These are phyloP conservation scores for Gymnodraco acuticeps DNA, from an alignment of 2,797 vertebrate genomes.

Conservation along the genomic window DNA sequence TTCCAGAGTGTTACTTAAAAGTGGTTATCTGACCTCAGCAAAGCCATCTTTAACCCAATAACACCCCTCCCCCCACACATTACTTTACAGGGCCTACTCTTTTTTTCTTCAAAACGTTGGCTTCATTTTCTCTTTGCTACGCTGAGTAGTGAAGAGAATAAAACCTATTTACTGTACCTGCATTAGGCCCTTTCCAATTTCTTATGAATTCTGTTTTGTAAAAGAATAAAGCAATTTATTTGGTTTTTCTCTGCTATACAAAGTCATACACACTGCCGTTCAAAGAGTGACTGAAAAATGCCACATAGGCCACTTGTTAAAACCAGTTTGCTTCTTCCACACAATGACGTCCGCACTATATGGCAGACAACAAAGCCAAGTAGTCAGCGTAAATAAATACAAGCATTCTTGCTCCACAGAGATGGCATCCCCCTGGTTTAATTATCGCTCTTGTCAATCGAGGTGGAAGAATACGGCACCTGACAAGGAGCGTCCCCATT, in stretches of 20 bases:
- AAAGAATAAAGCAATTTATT: conserved; percentile 43
- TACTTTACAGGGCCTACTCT: conserved; percentile 1
- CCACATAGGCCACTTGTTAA: conserved; percentile 59
- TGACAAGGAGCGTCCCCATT: conserved; percentile 79
- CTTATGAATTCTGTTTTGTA: conserved; percentile 56
- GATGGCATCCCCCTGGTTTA: conserved; percentile 82
- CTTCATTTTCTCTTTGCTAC: conserved; percentile 53
- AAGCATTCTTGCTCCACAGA: conserved; percentile 68
- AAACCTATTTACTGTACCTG: conserved; percentile 49
- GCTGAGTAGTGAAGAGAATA: conserved; percentile 30
- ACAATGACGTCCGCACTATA: conserved; percentile 62
- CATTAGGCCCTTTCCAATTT: conserved; percentile 56
- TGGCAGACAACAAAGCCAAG: conserved; percentile 66
- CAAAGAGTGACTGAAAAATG: conserved; percentile 50
- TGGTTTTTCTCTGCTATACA: conserved; percentile 32
- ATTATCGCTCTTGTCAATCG: conserved; percentile 85
- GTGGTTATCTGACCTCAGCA: conserved; percentile 53
- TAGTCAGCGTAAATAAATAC: conserved; percentile 78
- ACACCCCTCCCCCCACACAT: conserved; percentile 25
- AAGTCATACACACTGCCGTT: conserved; percentile 45
- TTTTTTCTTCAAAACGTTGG: conserved; percentile 40
- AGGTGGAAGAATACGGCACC: conserved; percentile 78
- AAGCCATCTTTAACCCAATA: conserved; percentile 56
- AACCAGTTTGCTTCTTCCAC: conserved; percentile 45
- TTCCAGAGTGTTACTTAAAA: conserved; percentile 56